phyloP scores from a whole-genome alignment of 2,888 invertebrate genomes.

The Anthophora plumipes region DNA sequence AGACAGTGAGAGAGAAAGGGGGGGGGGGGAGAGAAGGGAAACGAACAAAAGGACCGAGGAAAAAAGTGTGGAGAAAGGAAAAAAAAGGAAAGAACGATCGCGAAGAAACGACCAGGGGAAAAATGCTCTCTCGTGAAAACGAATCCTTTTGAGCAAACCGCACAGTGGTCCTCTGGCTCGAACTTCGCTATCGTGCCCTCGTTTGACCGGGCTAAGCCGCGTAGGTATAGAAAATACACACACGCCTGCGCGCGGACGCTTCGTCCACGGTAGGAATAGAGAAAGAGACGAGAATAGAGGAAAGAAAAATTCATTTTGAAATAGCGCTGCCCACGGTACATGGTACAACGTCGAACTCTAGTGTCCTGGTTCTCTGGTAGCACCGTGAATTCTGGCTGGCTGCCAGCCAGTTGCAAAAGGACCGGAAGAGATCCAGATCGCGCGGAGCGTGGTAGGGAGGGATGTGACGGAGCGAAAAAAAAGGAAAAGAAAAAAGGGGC shows the following conservation, averaged over 20 bases:
- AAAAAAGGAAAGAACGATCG: neutral
- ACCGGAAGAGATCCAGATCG: constrained; percentile 64
- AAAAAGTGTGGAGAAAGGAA: neutral
- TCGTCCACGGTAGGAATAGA: neutral
- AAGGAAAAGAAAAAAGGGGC: neutral
- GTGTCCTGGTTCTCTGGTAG: constrained; percentile 69
- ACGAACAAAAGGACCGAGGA: neutral
- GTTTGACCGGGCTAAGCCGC: constrained; percentile 60
- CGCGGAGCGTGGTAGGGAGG: neutral
- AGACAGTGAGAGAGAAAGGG: neutral
- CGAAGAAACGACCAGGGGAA: constrained; percentile 16
- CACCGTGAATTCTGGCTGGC: constrained; percentile 71
- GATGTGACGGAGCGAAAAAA: neutral
- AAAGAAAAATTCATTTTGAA: constrained; percentile 73
- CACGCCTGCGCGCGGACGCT: neutral
- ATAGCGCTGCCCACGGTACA: constrained; percentile 67
- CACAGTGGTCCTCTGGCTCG: constrained; percentile 45
- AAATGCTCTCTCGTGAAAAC: constrained; percentile 46
- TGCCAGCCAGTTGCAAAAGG: constrained; percentile 72
- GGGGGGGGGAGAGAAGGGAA: neutral
- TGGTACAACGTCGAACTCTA: constrained; percentile 65
- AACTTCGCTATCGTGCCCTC: constrained; percentile 59
- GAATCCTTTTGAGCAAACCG: constrained; percentile 57
- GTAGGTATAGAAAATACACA: constrained; percentile 45
- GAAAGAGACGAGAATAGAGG: constrained; percentile 26